A percentile compares a stretch with the other conserved stretches of the same genome.
phyloP scores from a whole-genome alignment of 2,888 invertebrate species.

The Pharmacophagus antenor region DNA sequence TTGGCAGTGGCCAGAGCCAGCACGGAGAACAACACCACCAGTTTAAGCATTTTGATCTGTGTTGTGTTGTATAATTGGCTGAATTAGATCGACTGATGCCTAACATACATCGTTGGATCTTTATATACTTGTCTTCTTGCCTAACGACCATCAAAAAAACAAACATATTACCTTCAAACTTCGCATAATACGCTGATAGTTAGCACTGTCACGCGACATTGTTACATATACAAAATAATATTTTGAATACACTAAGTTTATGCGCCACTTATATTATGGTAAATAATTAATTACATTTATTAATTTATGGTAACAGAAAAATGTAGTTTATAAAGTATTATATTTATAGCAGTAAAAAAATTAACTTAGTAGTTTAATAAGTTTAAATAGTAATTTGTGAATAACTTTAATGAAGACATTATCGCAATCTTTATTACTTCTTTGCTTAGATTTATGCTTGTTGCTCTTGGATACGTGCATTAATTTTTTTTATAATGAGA shows the following conservation, averaged over 20 bases:
- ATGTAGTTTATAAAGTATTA: no score
- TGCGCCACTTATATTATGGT: background rate
- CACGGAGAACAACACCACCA: slow-evolving; percentile 83
- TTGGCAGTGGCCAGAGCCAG: slow-evolving; percentile 81
- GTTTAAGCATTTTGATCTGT: slow-evolving; percentile 76
- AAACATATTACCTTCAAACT: slow-evolving; percentile 41
- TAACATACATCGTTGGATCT: slow-evolving; percentile 44
- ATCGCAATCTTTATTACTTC: no score
- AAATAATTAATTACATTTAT: no score
- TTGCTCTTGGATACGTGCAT: no score
- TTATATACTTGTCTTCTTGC: slow-evolving; percentile 56
- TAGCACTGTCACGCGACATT: slow-evolving; percentile 26
- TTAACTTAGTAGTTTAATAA: no score
- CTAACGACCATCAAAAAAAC: slow-evolving; percentile 51
- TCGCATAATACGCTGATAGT: slow-evolving; percentile 34
- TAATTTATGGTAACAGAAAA: no score
- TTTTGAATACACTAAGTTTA: slow-evolving; percentile 12
- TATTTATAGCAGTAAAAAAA: no score
- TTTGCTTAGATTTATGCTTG: no score
- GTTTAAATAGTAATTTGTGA: no score
- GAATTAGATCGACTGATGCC: slow-evolving; percentile 68
- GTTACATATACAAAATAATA: slow-evolving; percentile 19
- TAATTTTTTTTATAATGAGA: no score
- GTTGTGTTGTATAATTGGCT: slow-evolving; percentile 59
- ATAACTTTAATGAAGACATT: no score